Percentiles rank a stretch among this genome's conserved stretches.
Conservation (phyloP, 2,113 vertebrate species). For the Lepisosteus osseus region DNA sequence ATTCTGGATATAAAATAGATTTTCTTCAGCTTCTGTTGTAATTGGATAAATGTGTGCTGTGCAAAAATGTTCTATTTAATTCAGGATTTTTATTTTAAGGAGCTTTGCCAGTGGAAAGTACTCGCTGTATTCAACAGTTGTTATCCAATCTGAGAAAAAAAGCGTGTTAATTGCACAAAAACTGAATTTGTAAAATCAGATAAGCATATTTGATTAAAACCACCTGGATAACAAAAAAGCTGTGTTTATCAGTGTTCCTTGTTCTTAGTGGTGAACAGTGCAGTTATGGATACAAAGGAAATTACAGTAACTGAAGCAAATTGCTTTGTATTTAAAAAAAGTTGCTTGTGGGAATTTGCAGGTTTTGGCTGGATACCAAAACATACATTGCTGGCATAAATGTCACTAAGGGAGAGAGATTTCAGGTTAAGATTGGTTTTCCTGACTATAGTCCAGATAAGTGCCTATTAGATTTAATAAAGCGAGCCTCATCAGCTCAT, state of each 20-base stretch:
- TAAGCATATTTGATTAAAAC: constrained; percentile 32
- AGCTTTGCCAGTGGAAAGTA: neutral
- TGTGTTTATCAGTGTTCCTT: constrained; percentile 9
- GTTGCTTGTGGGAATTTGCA: neutral
- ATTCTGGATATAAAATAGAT: no score
- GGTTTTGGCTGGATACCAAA: neutral
- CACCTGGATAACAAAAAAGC: constrained; percentile 27
- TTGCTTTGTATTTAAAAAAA: constrained; percentile 1
- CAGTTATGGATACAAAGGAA: constrained; percentile 1
- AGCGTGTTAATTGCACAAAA: constrained; percentile 29
- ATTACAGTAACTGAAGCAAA: neutral
- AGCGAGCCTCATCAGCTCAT: no score
- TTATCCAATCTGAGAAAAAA: constrained; percentile 13
- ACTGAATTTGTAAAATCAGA: constrained; percentile 25
- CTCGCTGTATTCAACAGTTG: constrained; percentile 3
- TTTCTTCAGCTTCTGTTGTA: no score
- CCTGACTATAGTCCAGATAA: no score
- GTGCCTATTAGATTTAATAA: no score
- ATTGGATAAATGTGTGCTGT: no score
- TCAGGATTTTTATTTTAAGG: neutral
- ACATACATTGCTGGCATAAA: no score
- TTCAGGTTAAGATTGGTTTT: no score
- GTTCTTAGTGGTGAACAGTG: constrained; percentile 5
- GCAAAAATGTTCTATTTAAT: neutral
- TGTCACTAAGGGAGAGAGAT: no score